phyloP scores from a whole-genome alignment of 2,113 vertebrate genomes.

The Lepus europaeus region DNA sequence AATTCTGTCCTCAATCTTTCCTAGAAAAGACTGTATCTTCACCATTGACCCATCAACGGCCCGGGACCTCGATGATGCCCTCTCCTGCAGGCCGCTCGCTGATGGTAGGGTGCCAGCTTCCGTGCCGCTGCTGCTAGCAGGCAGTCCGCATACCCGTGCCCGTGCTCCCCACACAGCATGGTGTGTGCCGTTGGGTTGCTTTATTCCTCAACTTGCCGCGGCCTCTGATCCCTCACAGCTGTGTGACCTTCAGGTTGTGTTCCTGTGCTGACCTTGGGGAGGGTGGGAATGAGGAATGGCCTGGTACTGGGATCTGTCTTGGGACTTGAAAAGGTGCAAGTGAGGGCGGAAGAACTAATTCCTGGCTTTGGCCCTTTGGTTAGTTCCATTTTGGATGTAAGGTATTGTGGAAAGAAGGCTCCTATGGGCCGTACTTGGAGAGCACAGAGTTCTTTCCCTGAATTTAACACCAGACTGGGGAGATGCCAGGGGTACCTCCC shows the following conservation, averaged over 20 bases:
- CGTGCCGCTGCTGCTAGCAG: slow-evolving; percentile 40
- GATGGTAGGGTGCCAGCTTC: slow-evolving; percentile 88
- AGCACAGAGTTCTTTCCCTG: neutral
- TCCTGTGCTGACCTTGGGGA: neutral
- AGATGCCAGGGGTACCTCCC: too few species aligned
- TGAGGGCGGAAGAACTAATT: neutral
- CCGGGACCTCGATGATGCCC: slow-evolving; percentile 94
- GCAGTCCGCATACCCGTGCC: neutral
- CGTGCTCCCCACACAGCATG: neutral
- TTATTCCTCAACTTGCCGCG: neutral
- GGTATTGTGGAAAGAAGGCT: neutral
- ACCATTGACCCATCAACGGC: slow-evolving; percentile 93
- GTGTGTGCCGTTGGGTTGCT: neutral
- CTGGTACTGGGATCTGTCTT: neutral
- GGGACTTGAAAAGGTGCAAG: neutral
- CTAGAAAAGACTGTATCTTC: slow-evolving; percentile 95
- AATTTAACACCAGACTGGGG: rapidly evolving
- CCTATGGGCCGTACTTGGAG: neutral
- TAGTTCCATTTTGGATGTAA: neutral
- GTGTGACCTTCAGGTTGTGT: neutral
- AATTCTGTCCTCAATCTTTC: slow-evolving; percentile 86
- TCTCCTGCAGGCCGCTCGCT: slow-evolving; percentile 92
- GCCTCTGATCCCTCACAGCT: neutral
- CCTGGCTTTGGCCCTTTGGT: neutral
- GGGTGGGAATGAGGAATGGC: neutral